Evolutionary conservation across 2,113 vertebrate species (phyloP), one percentile per base, ranked within the genome.

Genomic region (Xyrauchen texanus): DNA sequence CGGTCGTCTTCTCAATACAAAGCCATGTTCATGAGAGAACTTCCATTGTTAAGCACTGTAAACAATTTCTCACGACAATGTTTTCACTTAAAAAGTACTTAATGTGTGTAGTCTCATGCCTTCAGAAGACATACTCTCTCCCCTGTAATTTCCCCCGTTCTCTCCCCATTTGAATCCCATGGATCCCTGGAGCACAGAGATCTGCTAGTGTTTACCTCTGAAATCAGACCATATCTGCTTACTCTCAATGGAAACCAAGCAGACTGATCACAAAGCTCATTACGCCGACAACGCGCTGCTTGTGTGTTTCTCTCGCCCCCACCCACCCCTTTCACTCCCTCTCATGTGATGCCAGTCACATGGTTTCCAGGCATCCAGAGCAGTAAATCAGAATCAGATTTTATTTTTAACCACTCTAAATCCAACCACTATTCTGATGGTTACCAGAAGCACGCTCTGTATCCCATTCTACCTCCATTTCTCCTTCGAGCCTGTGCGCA

Each of bases 341-440:
- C 85, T 89, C 89, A 90, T 92, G 90, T 91, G 91, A 92, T 93
- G 81, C 85, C 86, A 91, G 89, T 93, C 92, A 91, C 90, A 90
- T 93, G 91, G 86, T 89, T 94, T 93, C 88, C 89, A 89, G 89
- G 86, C 90, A 93, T 84, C 85, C 88, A 75, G 87, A 88, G 88
- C 90, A 90, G 87, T 92, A 92, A 92, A 91, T 91, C 91, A 90
- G 86, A 92, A 88, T 92, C 88, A 87, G 90, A 87, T 89, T 89
- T 90, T 91, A 92, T 90, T 92, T 92, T 92, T 92, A 93, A 91
- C 90, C 55, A 46, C 85, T 86, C 87, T 89, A 88, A 91, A 85
- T 88, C 88, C 88, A 86, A 58, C 81, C 85, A 83, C 85, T 81
- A 85, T 82, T 79, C 83, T 76, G 15, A 44, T 68, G 75, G 85